Evolutionary conservation across 2,113 vertebrate genomes (phyloP).

Genomic region (Engraulis encrasicolus): DNA sequence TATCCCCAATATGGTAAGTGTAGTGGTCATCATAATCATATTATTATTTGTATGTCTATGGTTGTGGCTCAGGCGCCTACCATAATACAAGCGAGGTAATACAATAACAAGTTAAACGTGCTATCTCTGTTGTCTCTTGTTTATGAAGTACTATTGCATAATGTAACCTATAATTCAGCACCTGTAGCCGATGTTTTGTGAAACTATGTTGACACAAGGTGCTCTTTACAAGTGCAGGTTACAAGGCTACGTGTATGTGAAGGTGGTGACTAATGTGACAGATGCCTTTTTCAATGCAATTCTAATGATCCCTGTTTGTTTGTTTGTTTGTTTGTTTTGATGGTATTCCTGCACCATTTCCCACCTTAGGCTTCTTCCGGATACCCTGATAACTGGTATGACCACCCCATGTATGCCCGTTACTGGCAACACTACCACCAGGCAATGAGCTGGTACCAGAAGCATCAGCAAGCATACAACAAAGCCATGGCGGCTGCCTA

Average conservation of each 20-base stretch:
- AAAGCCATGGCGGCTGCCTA: constrained; percentile 78
- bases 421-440: constrained; percentile 93
- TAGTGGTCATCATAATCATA: too few species aligned
- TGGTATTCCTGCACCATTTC: background rate
- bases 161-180: too few species aligned
- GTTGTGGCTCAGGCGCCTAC: too few species aligned
- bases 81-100: too few species aligned
- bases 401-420: constrained; percentile 74
- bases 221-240: background rate
- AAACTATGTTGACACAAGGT: background rate
- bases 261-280: background rate
- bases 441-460: constrained; percentile 87
- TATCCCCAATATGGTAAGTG: background rate
- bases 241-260: background rate
- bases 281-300: background rate
- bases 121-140: too few species aligned
- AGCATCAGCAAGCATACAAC: constrained; percentile 82
- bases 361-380: constrained; percentile 32
- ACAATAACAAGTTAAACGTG: too few species aligned
- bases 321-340: background rate
- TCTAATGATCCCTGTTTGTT: background rate
- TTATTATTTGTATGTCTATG: too few species aligned
- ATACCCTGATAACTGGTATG: constrained; percentile 72
- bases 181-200: too few species aligned
- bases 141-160: too few species aligned